These are phyloP conservation scores for Cyanoderma ruficeps DNA, from an alignment of 2,113 vertebrate species.

Conservation along the genomic window DNA sequence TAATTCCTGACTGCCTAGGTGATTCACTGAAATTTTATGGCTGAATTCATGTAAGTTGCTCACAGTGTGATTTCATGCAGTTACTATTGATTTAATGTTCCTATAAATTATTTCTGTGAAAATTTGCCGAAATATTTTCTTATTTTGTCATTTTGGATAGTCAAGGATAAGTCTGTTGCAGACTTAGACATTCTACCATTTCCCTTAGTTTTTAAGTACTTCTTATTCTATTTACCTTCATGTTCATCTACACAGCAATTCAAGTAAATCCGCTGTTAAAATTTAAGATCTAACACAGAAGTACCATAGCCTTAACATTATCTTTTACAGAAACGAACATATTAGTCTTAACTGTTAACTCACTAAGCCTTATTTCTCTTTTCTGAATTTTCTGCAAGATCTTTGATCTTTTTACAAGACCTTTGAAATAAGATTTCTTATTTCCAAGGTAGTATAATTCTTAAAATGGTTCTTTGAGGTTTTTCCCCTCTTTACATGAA, in stretches of 20 bases:
- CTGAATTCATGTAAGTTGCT: neutral
- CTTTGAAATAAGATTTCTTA: neutral
- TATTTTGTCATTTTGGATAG: neutral
- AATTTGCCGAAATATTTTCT: neutral
- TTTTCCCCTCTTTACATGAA: neutral
- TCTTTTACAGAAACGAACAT: neutral
- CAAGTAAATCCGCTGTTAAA: neutral
- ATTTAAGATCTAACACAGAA: neutral
- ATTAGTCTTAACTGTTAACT: neutral
- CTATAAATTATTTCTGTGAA: neutral
- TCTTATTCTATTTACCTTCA: neutral
- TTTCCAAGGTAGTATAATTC: neutral
- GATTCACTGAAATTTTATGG: neutral
- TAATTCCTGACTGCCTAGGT: neutral
- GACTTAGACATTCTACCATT: neutral
- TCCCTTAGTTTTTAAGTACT: neutral
- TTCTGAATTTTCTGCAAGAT: neutral
- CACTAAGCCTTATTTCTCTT: neutral
- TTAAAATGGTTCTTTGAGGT: neutral
- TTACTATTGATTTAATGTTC: neutral
- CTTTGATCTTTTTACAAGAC: neutral
- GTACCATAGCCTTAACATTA: neutral
- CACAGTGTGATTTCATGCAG: neutral
- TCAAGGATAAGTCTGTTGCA: neutral
- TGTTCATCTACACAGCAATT: neutral